Conservation (phyloP, 2,797 vertebrate species). For the Odontamblyopus lacepedii region DNA sequence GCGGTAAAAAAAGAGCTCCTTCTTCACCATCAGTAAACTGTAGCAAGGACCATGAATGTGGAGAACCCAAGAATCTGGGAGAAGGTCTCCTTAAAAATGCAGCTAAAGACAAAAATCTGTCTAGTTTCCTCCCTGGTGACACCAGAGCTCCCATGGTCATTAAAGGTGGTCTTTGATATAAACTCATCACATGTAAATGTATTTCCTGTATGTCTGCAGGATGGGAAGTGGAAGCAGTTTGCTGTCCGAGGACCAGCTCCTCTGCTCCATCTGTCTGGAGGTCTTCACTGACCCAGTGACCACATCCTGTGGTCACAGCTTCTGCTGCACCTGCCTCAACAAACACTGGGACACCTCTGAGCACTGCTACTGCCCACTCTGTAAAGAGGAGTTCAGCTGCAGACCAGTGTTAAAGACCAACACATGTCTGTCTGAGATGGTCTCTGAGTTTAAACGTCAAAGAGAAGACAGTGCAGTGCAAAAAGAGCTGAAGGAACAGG, state of each 20-base stretch:
- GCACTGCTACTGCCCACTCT: neutral
- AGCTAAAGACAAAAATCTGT: neutral
- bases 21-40: no score
- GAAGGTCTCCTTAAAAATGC: no score
- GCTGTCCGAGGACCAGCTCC: constrained; percentile 1
- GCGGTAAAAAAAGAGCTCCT: no score
- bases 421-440: neutral
- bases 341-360: neutral
- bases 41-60: no score
- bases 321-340: constrained; percentile 14
- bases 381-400: constrained; percentile 5
- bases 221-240: neutral
- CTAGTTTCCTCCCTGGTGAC: neutral
- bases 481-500: neutral
- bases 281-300: constrained; percentile 10
- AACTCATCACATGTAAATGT: neutral
- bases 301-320: constrained; percentile 8
- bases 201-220: neutral
- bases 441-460: neutral
- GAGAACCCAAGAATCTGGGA: no score
- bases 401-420: neutral
- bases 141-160: neutral
- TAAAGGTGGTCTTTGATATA: no score
- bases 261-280: constrained; percentile 15
- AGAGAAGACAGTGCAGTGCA: neutral